Conservation (phyloP, 2,888 invertebrate genomes). For the Taphrorychus bicolor region DNA sequence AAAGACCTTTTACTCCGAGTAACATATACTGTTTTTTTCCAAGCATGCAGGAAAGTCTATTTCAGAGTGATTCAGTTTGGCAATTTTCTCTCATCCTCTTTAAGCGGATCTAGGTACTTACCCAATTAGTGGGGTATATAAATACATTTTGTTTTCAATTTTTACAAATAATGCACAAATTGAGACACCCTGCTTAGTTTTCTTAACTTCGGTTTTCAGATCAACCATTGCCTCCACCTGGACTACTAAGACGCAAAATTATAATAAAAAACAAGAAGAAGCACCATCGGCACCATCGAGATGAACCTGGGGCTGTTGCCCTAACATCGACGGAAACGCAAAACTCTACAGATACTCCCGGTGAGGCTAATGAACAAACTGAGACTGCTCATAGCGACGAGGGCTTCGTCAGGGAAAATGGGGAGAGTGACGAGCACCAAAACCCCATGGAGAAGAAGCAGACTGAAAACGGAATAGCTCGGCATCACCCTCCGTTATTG, state of each 20-base stretch:
- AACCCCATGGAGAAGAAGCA: slow-evolving; percentile 44
- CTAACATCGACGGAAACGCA: slow-evolving; percentile 51
- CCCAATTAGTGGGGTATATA: too few relatives aligned
- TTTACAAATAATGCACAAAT: background rate
- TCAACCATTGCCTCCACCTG: slow-evolving; percentile 85
- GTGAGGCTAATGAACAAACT: background rate
- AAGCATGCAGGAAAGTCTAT: too few relatives aligned
- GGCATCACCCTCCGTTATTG: slow-evolving; percentile 67
- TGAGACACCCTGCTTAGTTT: background rate
- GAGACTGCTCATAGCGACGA: background rate
- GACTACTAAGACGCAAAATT: slow-evolving; percentile 84
- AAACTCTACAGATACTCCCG: slow-evolving; percentile 39
- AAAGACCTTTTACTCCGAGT: too few relatives aligned
- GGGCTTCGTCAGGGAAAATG: background rate
- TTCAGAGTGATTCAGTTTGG: too few relatives aligned
- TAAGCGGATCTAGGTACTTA: too few relatives aligned
- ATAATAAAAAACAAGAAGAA: slow-evolving; percentile 98
- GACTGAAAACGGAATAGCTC: slow-evolving; percentile 65
- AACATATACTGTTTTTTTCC: too few relatives aligned
- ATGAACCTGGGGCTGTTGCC: slow-evolving; percentile 57
- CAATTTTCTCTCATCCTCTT: too few relatives aligned
- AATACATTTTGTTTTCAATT: background rate
- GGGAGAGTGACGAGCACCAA: background rate
- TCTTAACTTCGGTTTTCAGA: slow-evolving; percentile 59
- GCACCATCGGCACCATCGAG: slow-evolving; percentile 61